A percentile compares a stretch with the other conserved stretches of the same genome.
Evolutionary conservation across 2,888 invertebrate species (phyloP).

Genomic region (Eupithecia insigniata): DNA sequence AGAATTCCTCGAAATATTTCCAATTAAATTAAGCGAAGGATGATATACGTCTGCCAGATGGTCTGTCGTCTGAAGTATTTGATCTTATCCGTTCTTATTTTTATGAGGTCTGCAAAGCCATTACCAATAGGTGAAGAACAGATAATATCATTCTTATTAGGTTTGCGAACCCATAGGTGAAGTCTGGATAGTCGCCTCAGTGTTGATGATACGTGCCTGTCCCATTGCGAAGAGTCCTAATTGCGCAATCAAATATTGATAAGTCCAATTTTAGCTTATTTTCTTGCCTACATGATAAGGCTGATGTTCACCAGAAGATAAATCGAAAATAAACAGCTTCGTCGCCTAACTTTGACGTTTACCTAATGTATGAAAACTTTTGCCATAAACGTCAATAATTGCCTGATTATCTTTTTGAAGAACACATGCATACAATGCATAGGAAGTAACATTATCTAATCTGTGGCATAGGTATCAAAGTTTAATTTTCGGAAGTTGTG

Average conservation of each 20-base stretch:
- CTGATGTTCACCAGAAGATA: neutral
- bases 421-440: too few species aligned
- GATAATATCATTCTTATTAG: too few species aligned
- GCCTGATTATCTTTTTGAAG: too few species aligned
- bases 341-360: neutral
- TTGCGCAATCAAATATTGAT: neutral
- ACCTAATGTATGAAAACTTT: neutral
- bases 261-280: neutral
- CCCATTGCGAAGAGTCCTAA: too few species aligned
- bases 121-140: neutral
- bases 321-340: neutral
- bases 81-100: neutral
- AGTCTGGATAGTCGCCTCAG: too few species aligned
- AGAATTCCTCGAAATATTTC: constrained; percentile 34
- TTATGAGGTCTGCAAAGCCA: neutral
- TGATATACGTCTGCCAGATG: constrained; percentile 12
- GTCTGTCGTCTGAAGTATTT: constrained; percentile 8
- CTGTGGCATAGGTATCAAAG: too few species aligned
- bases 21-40: constrained; percentile 21
- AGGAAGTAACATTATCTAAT: too few species aligned
- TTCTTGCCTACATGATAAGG: neutral
- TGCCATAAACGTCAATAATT: neutral
- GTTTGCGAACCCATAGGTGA: too few species aligned
- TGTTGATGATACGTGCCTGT: too few species aligned
- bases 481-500: neutral